Conservation (phyloP, 1,140 invertebrate species). For the Galleria mellonella region DNA sequence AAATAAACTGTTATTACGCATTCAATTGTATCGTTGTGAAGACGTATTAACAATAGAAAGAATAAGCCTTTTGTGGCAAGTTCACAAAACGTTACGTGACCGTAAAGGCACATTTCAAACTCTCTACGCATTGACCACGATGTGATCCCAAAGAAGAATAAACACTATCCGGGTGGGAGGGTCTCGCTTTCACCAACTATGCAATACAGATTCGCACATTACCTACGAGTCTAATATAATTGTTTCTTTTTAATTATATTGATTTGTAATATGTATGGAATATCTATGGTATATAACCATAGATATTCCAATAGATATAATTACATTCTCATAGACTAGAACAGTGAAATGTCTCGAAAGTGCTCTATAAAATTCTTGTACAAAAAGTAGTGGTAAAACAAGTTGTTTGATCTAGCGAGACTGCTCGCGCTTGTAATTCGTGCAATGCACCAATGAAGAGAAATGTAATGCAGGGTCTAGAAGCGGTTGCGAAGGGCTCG, state of each 20-base stretch:
- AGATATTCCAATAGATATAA: too few relatives aligned
- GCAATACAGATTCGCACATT: constrained; percentile 19
- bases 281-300: too few relatives aligned
- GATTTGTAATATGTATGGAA: too few relatives aligned
- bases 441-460: constrained; percentile 37
- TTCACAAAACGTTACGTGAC: too few relatives aligned
- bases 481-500: constrained; percentile 14
- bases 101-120: too few relatives aligned
- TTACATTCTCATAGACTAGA: too few relatives aligned
- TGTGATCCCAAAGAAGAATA: constrained; percentile 2
- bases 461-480: constrained; percentile 51
- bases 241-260: too few relatives aligned
- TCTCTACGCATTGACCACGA: too few relatives aligned
- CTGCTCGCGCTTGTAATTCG: constrained; percentile 27
- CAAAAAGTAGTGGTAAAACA: constrained; percentile 21
- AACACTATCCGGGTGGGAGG: not conserved
- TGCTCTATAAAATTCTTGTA: not conserved
- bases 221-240: not conserved
- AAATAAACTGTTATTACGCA: too few relatives aligned
- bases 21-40: too few relatives aligned
- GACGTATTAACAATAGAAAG: too few relatives aligned
- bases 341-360: not conserved
- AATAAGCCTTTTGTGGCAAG: too few relatives aligned
- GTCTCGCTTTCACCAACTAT: constrained; percentile 23
- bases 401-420: constrained; percentile 36